Conservation (phyloP, 2,888 invertebrate species). For the Drosophila mimetica region DNA sequence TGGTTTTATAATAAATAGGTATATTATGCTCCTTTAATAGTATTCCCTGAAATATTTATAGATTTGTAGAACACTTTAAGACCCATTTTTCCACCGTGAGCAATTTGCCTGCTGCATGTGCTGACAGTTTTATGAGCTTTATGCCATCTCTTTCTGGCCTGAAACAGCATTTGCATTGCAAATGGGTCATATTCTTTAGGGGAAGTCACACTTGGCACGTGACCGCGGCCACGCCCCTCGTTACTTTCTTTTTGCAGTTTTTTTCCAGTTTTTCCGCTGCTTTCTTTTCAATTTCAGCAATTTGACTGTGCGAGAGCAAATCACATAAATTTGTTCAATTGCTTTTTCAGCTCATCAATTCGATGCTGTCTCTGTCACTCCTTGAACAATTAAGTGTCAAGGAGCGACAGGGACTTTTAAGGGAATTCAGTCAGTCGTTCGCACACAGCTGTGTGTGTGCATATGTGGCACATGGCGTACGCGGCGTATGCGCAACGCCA, state of each 20-base stretch:
- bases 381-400: constrained; percentile 39
- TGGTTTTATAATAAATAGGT: too few relatives aligned
- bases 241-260: too few relatives aligned
- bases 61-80: background rate
- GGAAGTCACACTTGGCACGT: constrained; percentile 41
- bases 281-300: constrained; percentile 58
- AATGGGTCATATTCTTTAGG: constrained; percentile 63
- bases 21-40: too few relatives aligned
- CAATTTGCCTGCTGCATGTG: constrained; percentile 31
- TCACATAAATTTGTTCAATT: constrained; percentile 65
- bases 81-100: constrained; percentile 4
- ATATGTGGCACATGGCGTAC: constrained; percentile 14
- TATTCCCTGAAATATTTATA: too few relatives aligned
- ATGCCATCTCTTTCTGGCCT: constrained; percentile 45
- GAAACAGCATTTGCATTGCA: constrained; percentile 71
- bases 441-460: constrained; percentile 10
- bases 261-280: constrained; percentile 15
- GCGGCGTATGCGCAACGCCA: constrained; percentile 58
- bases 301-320: constrained; percentile 29
- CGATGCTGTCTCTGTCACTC: constrained; percentile 17
- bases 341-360: constrained; percentile 70
- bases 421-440: constrained; percentile 11
- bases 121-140: constrained; percentile 45
- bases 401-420: constrained; percentile 64
- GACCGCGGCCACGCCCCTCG: constrained; percentile 18